These are phyloP conservation scores for Eupleurogrammus muticus DNA, from an alignment of 2,797 vertebrate genomes.

Conservation along the genomic window DNA sequence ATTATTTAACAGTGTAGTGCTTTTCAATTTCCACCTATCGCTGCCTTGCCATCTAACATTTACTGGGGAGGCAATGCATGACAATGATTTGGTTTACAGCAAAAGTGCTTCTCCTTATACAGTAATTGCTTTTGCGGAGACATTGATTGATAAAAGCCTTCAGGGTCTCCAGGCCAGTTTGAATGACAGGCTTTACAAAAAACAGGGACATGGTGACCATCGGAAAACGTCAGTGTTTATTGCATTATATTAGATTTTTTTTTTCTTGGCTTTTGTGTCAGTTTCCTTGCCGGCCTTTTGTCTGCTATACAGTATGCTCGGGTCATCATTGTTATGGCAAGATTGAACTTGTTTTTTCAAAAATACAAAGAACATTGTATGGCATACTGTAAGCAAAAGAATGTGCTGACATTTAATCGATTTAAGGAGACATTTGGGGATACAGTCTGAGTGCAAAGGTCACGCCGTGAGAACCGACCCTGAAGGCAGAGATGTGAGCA, in stretches of 20 bases:
- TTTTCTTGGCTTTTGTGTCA: neutral
- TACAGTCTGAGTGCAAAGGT: too few relatives aligned
- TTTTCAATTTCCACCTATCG: constrained; percentile 59
- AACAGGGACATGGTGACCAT: constrained; percentile 13
- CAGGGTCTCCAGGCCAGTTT: constrained; percentile 38
- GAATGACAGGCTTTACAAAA: constrained; percentile 40
- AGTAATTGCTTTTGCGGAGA: constrained; percentile 54
- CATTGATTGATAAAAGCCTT: constrained; percentile 58
- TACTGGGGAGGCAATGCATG: constrained; percentile 46
- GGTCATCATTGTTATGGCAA: neutral
- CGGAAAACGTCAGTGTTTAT: constrained; percentile 32
- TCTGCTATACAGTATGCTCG: neutral
- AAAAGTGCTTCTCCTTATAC: constrained; percentile 50
- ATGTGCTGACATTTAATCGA: too few relatives aligned
- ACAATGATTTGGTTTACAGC: constrained; percentile 61
- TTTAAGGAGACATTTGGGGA: too few relatives aligned
- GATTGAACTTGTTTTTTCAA: too few relatives aligned
- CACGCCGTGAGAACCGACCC: too few relatives aligned
- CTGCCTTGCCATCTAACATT: constrained; percentile 32
- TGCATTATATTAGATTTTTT: constrained; percentile 10
- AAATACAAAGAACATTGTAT: too few relatives aligned
- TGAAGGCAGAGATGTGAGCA: too few relatives aligned
- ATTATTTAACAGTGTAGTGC: constrained; percentile 20
- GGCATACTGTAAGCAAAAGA: too few relatives aligned
- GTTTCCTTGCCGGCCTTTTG: neutral